A percentile compares a stretch with the other conserved stretches of the same genome.
These are phyloP conservation scores for Cryptocephalus moraei DNA, from an alignment of 2,888 invertebrate genomes.

Conservation along the genomic window DNA sequence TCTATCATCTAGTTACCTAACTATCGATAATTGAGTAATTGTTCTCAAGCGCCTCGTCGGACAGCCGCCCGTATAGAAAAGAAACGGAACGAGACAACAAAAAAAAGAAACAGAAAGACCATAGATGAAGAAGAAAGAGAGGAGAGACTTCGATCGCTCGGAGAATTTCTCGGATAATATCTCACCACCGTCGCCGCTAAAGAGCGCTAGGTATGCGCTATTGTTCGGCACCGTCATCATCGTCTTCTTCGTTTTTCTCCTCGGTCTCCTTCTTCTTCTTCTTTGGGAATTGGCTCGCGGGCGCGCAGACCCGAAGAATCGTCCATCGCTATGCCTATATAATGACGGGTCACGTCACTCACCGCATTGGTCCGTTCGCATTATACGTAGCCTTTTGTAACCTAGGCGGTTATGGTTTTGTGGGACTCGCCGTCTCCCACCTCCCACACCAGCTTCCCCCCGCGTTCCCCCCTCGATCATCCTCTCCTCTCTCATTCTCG, in stretches of 20 bases:
- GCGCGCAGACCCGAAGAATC: conserved; percentile 12
- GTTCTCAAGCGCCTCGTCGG: no score
- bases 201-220: conserved; percentile 30
- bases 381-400: neutral
- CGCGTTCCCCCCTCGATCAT: no score
- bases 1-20: no score
- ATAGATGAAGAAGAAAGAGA: no score
- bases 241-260: neutral
- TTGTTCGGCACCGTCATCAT: conserved; percentile 1
- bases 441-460: neutral
- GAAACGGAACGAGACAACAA: no score
- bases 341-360: conserved; percentile 41
- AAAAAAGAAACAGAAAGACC: no score
- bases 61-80: no score
- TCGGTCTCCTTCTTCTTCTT: conserved; percentile 1
- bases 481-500: conserved; percentile 6
- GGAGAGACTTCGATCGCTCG: no score
- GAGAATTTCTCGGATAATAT: conserved; percentile 6
- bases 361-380: conserved; percentile 17
- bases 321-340: conserved; percentile 27
- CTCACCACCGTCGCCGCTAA: conserved; percentile 34
- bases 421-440: conserved; percentile 6
- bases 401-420: conserved; percentile 9
- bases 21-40: no score
- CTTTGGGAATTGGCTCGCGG: conserved; percentile 9